Conservation (phyloP, 2,113 vertebrate genomes). For the Tetrax tetrax region DNA sequence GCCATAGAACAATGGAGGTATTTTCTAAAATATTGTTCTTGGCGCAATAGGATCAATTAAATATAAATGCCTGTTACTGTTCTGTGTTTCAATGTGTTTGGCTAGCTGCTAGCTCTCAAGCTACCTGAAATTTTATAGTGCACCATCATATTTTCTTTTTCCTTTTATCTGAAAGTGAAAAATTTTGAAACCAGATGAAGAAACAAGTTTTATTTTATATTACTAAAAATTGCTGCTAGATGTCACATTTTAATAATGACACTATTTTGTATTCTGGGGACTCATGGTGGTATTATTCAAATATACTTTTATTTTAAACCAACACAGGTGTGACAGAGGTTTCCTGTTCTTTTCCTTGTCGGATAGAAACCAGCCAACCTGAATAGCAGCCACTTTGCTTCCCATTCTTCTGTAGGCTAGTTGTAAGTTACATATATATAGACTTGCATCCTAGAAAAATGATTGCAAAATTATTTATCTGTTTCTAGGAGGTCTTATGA, state of each 20-base stretch:
- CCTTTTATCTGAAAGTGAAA: neutral
- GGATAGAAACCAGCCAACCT: neutral
- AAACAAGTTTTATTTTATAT: neutral
- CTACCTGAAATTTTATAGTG: neutral
- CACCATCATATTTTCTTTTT: neutral
- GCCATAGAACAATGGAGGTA: conserved; percentile 41
- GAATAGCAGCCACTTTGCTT: neutral
- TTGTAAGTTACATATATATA: neutral
- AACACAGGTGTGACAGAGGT: neutral
- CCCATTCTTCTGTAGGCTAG: neutral
- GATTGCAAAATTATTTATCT: neutral
- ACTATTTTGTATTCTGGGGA: neutral
- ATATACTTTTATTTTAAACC: neutral
- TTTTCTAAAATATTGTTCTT: conserved; percentile 58
- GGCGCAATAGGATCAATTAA: conserved; percentile 28
- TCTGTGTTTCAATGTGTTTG: neutral
- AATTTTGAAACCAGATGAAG: neutral
- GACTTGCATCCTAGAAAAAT: neutral
- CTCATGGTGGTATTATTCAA: neutral
- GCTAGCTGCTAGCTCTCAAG: neutral
- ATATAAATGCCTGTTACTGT: conserved; percentile 22
- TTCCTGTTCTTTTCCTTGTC: neutral
- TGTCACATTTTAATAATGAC: neutral
- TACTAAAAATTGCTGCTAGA: neutral
- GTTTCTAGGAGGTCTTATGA: neutral